Base-by-base conservation (phyloP, 2,797 vertebrate genomes). In the Myotis findleyi region DNA sequence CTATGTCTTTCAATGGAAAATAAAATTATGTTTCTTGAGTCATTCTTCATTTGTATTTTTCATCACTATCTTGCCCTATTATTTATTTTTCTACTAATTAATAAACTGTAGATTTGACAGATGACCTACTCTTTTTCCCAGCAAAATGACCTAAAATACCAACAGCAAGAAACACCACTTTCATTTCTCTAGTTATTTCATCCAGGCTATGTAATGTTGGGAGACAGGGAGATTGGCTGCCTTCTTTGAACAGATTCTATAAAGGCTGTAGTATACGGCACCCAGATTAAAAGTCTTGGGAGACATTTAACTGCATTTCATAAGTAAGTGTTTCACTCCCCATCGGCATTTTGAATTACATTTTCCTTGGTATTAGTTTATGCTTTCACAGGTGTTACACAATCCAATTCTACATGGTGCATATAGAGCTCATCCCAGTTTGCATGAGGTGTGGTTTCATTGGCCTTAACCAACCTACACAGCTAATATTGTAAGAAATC, bases 21-120 rank as follows among this genome's bases (percentile, higher is more conserved):
- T 51, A 81, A 7, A 18, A 84, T 44, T 18, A 13, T 84, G 81
- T 77, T 86, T 41, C 59, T 80, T 66, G 25, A 91, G 68, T 80
- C 14, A 64, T 71, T 77, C 21, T 86, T 79, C 55, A 71, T 72
- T 71, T 75, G 17, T 36, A 91, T 77, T 93, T 92, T 33, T 57
- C 27, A 72, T 53, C 21, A 94, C 55, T 93, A 75, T 68, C 66
- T 62, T 82, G 7, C 16, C 7, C 82, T 80, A 53, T 38, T 82
- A 87, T 69, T 68, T 92, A 87, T 69, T 68, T 92, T 95, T 79
- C 53, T 57, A 66, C 9, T 76, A 36, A 75, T 77, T 91, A 84
- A 57, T 87, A 92, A 94, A 86, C 77, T 41, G 8, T 16, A 72
- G 36, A 86, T 82, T 79, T 83, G 62, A 85, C 7, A 83, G n/a